Conservation (phyloP, 2,888 invertebrate genomes). For the Nomada flava region DNA sequence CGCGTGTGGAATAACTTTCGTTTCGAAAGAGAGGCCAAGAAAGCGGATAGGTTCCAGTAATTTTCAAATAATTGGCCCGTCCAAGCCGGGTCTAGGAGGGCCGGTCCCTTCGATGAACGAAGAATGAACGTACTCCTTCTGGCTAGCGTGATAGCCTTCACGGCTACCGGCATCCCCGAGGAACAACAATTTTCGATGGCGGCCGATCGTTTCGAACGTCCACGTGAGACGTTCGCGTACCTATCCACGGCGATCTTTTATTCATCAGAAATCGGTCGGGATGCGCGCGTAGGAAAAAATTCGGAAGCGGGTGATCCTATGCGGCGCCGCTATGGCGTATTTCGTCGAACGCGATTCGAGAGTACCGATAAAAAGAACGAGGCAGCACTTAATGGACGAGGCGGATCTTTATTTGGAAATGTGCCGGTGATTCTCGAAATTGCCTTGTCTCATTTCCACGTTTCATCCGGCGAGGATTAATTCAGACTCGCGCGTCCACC, state of each 20-base stretch:
- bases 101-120: conserved; percentile 60
- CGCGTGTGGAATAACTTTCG: conserved; percentile 71
- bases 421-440: background rate
- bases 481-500: conserved; percentile 9
- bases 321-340: conserved; percentile 18
- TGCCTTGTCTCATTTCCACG: background rate
- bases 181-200: conserved; percentile 68
- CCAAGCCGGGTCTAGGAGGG: conserved; percentile 61
- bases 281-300: conserved; percentile 19
- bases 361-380: too few species aligned
- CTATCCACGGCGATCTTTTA: conserved; percentile 61
- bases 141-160: conserved; percentile 65
- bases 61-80: conserved; percentile 70
- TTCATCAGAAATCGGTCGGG: conserved; percentile 52
- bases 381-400: too few species aligned
- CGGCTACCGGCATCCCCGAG: conserved; percentile 62
- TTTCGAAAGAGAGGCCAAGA: conserved; percentile 66
- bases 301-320: conserved; percentile 11
- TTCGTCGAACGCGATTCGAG: background rate
- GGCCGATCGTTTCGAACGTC: conserved; percentile 53
- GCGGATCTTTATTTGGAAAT: too few species aligned
- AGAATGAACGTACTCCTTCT: conserved; percentile 63
- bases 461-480: conserved; percentile 1
- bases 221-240: conserved; percentile 21
- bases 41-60: conserved; percentile 69